phyloP scores from a whole-genome alignment of 2,888 invertebrate genomes.

The Omphaloscelis lunosa region DNA sequence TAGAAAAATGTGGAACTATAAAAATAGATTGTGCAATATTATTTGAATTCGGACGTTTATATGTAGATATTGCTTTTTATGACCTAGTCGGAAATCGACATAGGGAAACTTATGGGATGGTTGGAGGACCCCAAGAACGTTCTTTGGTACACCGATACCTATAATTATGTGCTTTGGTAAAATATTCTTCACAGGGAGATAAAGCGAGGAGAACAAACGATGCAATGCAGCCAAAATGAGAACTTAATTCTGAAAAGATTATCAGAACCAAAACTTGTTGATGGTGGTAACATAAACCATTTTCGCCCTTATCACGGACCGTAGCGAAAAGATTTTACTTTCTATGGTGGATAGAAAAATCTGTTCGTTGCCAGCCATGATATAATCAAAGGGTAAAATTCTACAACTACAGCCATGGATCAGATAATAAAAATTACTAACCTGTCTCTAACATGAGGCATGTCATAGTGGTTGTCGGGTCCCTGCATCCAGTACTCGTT shows the following conservation, averaged over 20 bases:
- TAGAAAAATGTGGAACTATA: conserved; percentile 51
- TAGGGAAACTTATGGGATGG: conserved; percentile 2
- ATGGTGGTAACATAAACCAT: not conserved
- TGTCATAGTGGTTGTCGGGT: conserved; percentile 86
- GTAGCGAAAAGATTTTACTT: too few species aligned
- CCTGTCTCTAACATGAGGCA: conserved; percentile 88
- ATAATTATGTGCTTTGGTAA: not conserved
- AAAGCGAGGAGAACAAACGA: not conserved
- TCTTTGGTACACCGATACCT: not conserved
- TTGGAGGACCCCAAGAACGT: not conserved
- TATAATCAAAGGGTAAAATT: not conserved
- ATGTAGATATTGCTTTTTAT: conserved; percentile 46
- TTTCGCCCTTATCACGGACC: not conserved
- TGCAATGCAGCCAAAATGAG: not conserved
- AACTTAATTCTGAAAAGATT: not conserved
- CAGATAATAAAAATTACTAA: conserved; percentile 47
- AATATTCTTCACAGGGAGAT: not conserved
- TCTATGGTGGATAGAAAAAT: too few species aligned
- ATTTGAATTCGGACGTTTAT: conserved; percentile 48
- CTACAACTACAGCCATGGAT: not conserved
- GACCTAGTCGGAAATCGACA: conserved; percentile 26
- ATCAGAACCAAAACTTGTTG: not conserved
- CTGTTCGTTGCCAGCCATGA: not conserved
- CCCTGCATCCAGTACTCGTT: conserved; percentile 88
- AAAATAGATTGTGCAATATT: conserved; percentile 54